These are phyloP conservation scores for Hirundo rustica DNA, from an alignment of 2,797 vertebrate genomes.

Conservation along the genomic window DNA sequence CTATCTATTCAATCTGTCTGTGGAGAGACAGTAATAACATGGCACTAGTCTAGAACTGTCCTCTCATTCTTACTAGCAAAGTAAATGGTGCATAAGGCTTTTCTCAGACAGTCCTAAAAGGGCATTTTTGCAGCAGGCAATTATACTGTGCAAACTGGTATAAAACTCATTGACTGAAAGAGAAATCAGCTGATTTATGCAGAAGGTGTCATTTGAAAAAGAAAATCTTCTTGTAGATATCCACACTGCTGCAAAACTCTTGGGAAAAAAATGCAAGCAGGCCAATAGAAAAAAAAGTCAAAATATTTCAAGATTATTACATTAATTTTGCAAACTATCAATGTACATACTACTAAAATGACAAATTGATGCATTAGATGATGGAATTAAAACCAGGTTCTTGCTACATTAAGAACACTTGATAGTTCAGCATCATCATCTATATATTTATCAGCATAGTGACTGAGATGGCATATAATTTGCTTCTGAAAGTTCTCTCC, in stretches of 20 bases:
- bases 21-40: background rate
- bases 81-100: background rate
- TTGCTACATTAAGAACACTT: conserved; percentile 45
- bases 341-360: background rate
- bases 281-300: background rate
- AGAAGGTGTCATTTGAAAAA: background rate
- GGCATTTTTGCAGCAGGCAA: background rate
- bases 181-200: background rate
- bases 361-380: conserved; percentile 33
- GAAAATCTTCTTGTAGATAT: background rate
- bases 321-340: conserved; percentile 27
- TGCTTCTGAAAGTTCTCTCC: conserved; percentile 41
- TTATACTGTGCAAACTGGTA: background rate
- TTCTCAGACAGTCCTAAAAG: background rate
- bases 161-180: background rate
- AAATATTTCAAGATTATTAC: conserved; percentile 8
- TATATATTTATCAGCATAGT: conserved; percentile 51
- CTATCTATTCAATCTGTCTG: background rate
- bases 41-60: background rate
- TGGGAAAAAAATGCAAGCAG: background rate
- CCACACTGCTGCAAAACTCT: background rate
- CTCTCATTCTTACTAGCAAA: background rate
- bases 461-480: conserved; percentile 31
- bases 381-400: conserved; percentile 34
- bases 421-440: conserved; percentile 37